These are phyloP conservation scores for Pachycephala philippinensis DNA, from an alignment of 2,113 vertebrate species.

Conservation along the genomic window DNA sequence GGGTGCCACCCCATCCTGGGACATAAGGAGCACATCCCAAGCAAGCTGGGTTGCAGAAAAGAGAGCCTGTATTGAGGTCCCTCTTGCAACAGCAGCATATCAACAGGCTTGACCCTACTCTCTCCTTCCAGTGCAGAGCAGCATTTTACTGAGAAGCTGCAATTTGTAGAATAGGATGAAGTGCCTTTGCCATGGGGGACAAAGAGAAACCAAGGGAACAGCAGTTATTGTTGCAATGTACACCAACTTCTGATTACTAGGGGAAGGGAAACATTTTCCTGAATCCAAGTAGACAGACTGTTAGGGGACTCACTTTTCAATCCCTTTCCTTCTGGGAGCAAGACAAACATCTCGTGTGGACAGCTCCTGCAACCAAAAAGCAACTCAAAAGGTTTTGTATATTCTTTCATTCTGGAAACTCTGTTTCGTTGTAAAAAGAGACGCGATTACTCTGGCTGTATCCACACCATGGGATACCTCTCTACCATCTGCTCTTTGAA, in stretches of 20 bases:
- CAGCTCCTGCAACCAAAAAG: neutral
- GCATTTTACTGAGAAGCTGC: neutral
- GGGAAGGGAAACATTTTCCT: neutral
- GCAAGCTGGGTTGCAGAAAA: neutral
- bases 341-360: neutral
- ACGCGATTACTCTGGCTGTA: neutral
- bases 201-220: neutral
- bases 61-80: neutral
- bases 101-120: neutral
- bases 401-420: neutral
- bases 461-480: neutral
- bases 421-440: neutral
- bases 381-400: rapidly evolving
- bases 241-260: neutral
- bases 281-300: neutral
- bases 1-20: neutral
- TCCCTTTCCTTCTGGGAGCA: neutral
- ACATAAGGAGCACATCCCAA: neutral
- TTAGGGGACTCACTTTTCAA: neutral
- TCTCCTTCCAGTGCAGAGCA: neutral
- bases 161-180: neutral
- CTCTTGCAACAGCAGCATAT: neutral
- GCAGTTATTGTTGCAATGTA: neutral
- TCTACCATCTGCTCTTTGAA: neutral
- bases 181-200: neutral